Base-by-base conservation (phyloP, 2,797 vertebrate species). In the Acanthornis magna region DNA sequence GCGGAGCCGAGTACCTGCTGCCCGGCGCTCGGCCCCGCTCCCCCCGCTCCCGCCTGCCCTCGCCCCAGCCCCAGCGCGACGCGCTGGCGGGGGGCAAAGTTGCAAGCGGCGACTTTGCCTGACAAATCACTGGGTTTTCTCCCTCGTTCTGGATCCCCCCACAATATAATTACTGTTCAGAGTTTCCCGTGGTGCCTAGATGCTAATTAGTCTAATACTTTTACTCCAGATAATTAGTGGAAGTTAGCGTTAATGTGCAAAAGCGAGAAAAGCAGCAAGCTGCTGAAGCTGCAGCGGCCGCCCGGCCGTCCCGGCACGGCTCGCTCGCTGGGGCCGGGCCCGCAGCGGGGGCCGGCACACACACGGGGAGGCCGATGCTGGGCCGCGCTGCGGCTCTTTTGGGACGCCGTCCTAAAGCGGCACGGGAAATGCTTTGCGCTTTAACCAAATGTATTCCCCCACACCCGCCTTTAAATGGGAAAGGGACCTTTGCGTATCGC, bases 171-270 rank as follows among this genome's bases (percentile, higher is more conserved):
- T 94, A 91, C 83, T 89, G 95, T 77, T 92, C 94, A 88, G 91
- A 94, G 85, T 91, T 89, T 93, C 94, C 92, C 85, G 96, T 47
- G 94, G 93, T 84, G 91, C 76, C 55, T 36, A 73, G 57, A 91
- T 91, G 94, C 89, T 95, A 94, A 96, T 96, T 96, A 94, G 91
- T 68, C 81, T 77, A 86, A 86, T 91, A 65, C 86, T 48, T 95
- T 94, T 91, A 77, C 90, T 81, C 53, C 85, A 70, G 85, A 85
- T 87, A 95, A 94, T 94, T 87, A 93, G 74, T 65, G 85, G 68
- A 94, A 91, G 61, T 95, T 92, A 88, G 76, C 85, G 82, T 58
- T 88, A 88, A 92, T 62, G 91, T 38, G 75, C 65, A 38, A 82
- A 89, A 68, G 54, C 71, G 73, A 85, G 85, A 57, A 82, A 58